phyloP scores from a whole-genome alignment of 92 coral and sea anemone species.

The Phymanthus crucifer region DNA sequence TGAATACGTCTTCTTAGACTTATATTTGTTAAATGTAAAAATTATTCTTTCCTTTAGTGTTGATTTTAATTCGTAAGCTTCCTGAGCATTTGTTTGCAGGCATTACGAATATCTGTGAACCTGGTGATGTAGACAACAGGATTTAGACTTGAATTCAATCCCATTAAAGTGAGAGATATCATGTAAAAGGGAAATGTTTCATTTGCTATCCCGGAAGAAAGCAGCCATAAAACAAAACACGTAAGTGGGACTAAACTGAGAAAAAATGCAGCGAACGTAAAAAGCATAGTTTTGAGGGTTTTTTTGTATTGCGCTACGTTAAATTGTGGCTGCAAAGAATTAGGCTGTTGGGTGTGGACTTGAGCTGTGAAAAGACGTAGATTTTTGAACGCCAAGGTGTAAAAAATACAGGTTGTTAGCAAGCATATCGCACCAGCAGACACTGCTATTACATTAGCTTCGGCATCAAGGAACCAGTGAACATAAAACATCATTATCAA shows the following conservation, averaged over 20 bases:
- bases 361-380: slow-evolving; percentile 8
- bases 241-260: not conserved
- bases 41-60: too few species aligned
- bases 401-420: not conserved
- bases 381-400: not conserved
- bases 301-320: slow-evolving; percentile 7
- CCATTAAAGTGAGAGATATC: not conserved
- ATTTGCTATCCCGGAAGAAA: too few species aligned
- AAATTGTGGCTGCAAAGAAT: slow-evolving; percentile 15
- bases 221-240: not conserved
- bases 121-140: slow-evolving; percentile 13
- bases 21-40: too few species aligned
- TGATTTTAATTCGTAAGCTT: not conserved
- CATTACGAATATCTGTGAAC: slow-evolving; percentile 16
- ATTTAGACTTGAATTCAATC: slow-evolving; percentile 9
- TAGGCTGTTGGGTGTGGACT: slow-evolving; percentile 21
- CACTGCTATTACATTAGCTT: not conserved
- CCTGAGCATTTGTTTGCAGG: not conserved
- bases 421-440: not conserved
- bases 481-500: not conserved
- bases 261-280: not conserved
- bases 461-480: not conserved
- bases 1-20: too few species aligned
- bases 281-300: not conserved
- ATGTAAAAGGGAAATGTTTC: too few species aligned